phyloP scores from a whole-genome alignment of 2,113 vertebrate species.

The Myotis yumanensis region DNA sequence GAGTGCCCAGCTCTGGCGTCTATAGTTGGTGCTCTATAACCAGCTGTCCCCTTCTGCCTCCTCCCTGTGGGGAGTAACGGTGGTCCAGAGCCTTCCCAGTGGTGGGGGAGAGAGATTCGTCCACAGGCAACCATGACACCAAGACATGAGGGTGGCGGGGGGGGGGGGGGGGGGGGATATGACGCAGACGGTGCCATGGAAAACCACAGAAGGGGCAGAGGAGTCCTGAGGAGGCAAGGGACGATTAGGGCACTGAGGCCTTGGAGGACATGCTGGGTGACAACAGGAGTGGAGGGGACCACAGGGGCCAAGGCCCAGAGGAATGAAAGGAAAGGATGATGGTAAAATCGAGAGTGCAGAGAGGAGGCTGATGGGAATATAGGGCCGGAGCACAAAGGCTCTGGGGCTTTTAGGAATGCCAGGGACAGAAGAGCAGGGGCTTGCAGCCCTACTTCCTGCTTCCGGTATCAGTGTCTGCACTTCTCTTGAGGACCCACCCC shows the following conservation, averaged over 20 bases:
- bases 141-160: too few relatives aligned
- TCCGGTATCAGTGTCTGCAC: not conserved
- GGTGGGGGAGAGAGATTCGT: not conserved
- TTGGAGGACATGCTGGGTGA: not conserved
- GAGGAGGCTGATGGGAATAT: not conserved
- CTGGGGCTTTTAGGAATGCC: not conserved
- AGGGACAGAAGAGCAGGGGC: not conserved
- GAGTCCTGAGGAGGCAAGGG: not conserved
- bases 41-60: not conserved
- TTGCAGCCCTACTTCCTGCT: not conserved
- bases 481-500: not conserved
- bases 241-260: rapidly evolving
- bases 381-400: not conserved
- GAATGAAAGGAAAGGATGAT: not conserved
- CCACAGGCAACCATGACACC: not conserved
- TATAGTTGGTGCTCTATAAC: rapidly evolving
- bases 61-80: rapidly evolving
- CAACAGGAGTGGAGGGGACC: too few relatives aligned
- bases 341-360: not conserved
- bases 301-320: not conserved
- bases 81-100: not conserved
- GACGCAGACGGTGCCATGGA: not conserved
- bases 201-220: not conserved
- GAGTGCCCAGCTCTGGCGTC: not conserved
- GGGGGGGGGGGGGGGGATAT: not conserved